These are phyloP conservation scores for Regulus satrapa DNA, from an alignment of 2,113 vertebrate species.

Conservation along the genomic window DNA sequence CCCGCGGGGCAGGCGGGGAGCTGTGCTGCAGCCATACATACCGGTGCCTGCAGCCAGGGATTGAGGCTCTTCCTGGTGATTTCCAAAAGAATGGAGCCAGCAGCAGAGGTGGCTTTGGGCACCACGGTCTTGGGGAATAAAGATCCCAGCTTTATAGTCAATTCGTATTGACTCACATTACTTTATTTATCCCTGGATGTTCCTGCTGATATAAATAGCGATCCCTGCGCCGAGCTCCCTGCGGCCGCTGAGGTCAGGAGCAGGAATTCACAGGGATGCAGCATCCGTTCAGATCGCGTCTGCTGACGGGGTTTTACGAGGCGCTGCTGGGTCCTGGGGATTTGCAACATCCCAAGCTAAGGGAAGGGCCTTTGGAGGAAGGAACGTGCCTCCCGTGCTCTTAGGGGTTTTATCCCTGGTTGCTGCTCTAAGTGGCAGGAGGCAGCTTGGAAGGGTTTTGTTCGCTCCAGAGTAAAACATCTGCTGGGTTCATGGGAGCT, in stretches of 20 bases:
- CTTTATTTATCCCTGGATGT: constrained; percentile 55
- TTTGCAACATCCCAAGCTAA: not conserved
- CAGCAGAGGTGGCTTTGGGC: not conserved
- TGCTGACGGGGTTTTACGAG: not conserved
- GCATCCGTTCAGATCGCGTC: not conserved
- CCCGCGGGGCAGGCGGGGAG: accelerated
- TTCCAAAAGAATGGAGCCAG: not conserved
- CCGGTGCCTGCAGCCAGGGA: not conserved
- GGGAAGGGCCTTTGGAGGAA: not conserved
- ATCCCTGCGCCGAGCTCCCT: not conserved
- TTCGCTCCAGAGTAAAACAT: not conserved
- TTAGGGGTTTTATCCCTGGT: too few relatives aligned
- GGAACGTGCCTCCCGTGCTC: accelerated
- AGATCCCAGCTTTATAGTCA: not conserved
- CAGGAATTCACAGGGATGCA: not conserved
- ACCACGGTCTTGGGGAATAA: not conserved
- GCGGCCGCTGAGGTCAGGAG: not conserved
- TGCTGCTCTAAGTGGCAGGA: not conserved
- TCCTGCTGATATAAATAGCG: constrained; percentile 35
- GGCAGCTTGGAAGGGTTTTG: not conserved
- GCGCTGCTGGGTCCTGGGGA: not conserved
- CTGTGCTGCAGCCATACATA: not conserved
- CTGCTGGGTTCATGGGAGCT: constrained; percentile 50
- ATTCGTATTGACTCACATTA: constrained; percentile 22
- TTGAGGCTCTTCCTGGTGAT: accelerated